Base-by-base conservation (phyloP, 2,888 invertebrate genomes). In the Hyposoter dolosus region DNA sequence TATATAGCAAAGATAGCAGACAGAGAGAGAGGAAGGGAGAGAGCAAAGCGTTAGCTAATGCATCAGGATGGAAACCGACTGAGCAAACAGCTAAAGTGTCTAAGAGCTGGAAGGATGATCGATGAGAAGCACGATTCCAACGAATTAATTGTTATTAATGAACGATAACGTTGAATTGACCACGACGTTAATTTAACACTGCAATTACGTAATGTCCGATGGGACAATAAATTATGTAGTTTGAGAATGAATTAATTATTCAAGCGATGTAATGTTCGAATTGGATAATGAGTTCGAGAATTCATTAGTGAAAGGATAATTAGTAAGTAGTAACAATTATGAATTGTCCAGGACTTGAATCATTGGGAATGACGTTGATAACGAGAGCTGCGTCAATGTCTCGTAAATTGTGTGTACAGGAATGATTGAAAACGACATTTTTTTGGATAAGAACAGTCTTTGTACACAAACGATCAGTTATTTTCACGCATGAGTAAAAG, bases 61-160 rank as follows among this genome's bases (percentile, higher is more conserved):
- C 45, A 32, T 32, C 32, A 32, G 9, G 69, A 60, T 65, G 28
- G 53, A 76, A 15, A 74, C 75, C 50, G 43, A 69, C 68, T 50
- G 80, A 76, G 69, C 65, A 80, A 84, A 80, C 84, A 76, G 71
- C 80, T 45, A 71, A 71, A 76, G 71, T 63, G 60, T 60, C 63
- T 19, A 35, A 17, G 23, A 56, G 19, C 23, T 23, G 69, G 63
- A 10, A n/a, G 35, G 63, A 28, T 71, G 76, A 82, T 82, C 50
- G 71, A 82, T 77, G 68, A 15, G 68, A 23, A 45, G 45, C 15
- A 23, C 19, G 15, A 45, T 43, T 15, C 15, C 10, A 45, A 6
- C 15, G 10, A 15, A 23, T 45, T 45, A 45, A 68, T 68, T 15
- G 23, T 23, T 45, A 45, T 45, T 68, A 68, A 68, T 68, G 19